Evolutionary conservation across 1,140 invertebrate species (phyloP).

Genomic region (Papilio polyxenes): DNA sequence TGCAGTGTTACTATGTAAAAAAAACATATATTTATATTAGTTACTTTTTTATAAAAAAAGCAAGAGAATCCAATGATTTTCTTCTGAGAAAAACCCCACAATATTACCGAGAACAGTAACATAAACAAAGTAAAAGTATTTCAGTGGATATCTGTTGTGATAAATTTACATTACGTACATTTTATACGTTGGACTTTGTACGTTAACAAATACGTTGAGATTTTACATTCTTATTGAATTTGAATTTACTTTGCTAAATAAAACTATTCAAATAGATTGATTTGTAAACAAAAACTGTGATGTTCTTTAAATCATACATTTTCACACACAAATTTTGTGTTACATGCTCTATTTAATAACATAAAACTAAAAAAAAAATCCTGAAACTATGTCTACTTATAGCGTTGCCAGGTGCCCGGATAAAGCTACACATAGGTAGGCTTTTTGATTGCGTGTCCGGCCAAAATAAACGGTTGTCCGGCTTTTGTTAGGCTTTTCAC

Average conservation of each 20-base stretch:
- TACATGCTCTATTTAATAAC: background rate
- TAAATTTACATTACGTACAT: conserved; percentile 21
- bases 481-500: no score
- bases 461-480: no score
- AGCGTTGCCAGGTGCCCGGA: no score
- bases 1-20: no score
- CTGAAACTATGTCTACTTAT: no score
- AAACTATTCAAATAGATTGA: background rate
- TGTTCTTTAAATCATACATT: background rate
- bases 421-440: no score
- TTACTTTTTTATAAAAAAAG: background rate
- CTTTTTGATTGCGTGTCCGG: no score
- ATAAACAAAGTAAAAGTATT: conserved; percentile 21
- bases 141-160: conserved; percentile 12
- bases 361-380: no score
- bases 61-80: conserved; percentile 4
- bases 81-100: background rate
- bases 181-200: conserved; percentile 16
- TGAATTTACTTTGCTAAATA: background rate
- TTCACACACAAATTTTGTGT: background rate
- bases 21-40: no score
- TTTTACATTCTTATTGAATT: conserved; percentile 12
- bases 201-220: background rate
- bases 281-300: background rate
- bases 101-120: background rate